Percentiles rank a stretch among this genome's conserved stretches.
Evolutionary conservation across 2,888 invertebrate genomes (phyloP).

Genomic region (Coenonympha arcania): DNA sequence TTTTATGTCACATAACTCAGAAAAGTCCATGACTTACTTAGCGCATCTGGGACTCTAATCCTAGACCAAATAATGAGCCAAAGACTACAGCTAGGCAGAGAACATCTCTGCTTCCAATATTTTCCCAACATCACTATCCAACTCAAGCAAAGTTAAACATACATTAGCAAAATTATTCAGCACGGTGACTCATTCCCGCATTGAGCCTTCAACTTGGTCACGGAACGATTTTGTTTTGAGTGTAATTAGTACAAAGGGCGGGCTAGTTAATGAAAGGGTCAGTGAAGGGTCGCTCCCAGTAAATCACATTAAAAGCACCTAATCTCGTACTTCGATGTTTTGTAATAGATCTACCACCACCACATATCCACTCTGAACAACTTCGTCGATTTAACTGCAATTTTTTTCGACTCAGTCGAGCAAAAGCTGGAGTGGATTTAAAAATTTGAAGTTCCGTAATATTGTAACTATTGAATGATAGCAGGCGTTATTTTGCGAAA

Average conservation of each 20-base stretch:
- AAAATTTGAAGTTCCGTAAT: too few species aligned
- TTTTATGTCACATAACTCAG: too few species aligned
- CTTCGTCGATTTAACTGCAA: not conserved
- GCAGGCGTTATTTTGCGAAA: too few species aligned
- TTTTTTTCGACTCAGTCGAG: too few species aligned
- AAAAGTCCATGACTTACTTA: too few species aligned
- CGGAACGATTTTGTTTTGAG: conserved; percentile 45
- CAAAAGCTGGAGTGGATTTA: too few species aligned
- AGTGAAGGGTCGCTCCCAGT: conserved; percentile 44
- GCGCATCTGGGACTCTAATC: too few species aligned
- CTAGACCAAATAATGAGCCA: too few species aligned
- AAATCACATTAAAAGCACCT: conserved; percentile 51
- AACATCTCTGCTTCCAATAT: too few species aligned
- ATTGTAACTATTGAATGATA: too few species aligned
- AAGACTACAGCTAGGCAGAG: too few species aligned
- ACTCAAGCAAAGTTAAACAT: not conserved
- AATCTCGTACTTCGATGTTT: conserved; percentile 1
- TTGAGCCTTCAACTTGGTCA: conserved; percentile 31
- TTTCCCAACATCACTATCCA: too few species aligned
- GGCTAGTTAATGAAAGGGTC: conserved; percentile 56
- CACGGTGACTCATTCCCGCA: not conserved
- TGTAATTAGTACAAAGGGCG: conserved; percentile 38
- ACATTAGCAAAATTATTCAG: conserved; percentile 1
- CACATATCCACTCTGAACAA: not conserved
- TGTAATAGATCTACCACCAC: not conserved